phyloP scores from a whole-genome alignment of 2,888 invertebrate genomes.

The Melieria crassipennis region DNA sequence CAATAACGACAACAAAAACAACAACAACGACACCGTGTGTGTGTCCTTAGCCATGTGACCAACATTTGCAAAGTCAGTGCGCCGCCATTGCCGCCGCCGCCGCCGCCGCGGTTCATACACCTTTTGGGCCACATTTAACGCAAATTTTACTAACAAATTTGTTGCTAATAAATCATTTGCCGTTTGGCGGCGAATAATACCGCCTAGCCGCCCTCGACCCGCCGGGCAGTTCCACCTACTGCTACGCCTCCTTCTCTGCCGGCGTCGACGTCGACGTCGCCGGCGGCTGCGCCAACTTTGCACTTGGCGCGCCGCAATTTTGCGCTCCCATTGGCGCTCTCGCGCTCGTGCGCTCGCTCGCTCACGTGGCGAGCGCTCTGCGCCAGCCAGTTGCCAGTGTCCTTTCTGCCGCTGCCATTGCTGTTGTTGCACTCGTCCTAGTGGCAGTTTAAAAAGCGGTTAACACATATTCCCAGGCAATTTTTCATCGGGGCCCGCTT shows the following conservation, averaged over 20 bases:
- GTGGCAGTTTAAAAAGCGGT: constrained; percentile 61
- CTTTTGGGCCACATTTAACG: constrained; percentile 26
- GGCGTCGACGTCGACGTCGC: neutral
- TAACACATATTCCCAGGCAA: constrained; percentile 64
- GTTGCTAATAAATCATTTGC: constrained; percentile 41
- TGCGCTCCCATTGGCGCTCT: neutral
- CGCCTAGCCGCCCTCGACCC: neutral
- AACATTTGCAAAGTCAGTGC: too few species aligned
- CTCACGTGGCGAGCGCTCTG: neutral
- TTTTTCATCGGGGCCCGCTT: constrained; percentile 56
- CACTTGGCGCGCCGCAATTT: neutral
- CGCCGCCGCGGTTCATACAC: constrained; percentile 20
- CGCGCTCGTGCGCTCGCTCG: constrained; percentile 15
- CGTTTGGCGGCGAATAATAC: constrained; percentile 16
- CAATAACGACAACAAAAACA: too few species aligned
- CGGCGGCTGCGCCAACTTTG: constrained; percentile 7
- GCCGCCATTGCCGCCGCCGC: too few species aligned
- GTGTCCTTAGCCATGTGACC: too few species aligned
- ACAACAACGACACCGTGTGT: too few species aligned
- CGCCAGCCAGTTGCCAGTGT: constrained; percentile 9
- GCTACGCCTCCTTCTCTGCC: neutral
- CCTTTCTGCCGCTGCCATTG: constrained; percentile 12
- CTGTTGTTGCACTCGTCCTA: constrained; percentile 23
- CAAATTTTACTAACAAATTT: constrained; percentile 41
- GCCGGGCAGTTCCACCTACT: neutral